Evolutionary conservation across 2,797 vertebrate genomes (phyloP).

Genomic region (Loriculus beryllinus): DNA sequence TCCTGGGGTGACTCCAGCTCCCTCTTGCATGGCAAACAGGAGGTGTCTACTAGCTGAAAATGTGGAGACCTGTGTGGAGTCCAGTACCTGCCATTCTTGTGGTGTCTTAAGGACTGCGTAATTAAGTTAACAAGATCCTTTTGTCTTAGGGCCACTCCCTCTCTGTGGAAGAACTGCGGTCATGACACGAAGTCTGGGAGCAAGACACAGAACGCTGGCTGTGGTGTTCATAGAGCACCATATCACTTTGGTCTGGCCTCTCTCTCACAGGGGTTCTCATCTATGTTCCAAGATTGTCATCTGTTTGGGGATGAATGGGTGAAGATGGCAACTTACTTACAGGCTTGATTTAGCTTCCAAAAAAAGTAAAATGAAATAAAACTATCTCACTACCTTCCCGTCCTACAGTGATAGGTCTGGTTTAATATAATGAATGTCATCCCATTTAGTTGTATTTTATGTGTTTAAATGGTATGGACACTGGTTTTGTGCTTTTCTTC

Average conservation of each 20-base stretch:
- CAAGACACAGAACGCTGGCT: neutral
- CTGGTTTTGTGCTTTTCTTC: neutral
- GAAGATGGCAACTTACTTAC: neutral
- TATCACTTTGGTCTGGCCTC: neutral
- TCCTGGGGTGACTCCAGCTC: neutral
- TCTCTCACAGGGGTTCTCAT: neutral
- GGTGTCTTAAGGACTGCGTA: neutral
- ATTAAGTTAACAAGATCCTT: neutral
- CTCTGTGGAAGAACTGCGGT: neutral
- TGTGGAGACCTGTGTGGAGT: neutral
- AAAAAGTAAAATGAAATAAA: neutral
- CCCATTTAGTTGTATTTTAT: neutral
- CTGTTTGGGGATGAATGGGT: neutral
- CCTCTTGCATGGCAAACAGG: neutral
- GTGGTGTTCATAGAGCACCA: accelerated
- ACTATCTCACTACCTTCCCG: neutral
- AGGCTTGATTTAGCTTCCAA: neutral
- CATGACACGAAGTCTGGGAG: accelerated
- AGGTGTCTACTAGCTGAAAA: neutral
- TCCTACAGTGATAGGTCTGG: neutral
- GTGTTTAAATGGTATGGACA: neutral
- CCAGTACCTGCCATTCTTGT: neutral
- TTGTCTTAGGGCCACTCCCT: neutral
- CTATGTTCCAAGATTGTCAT: neutral
- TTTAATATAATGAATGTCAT: neutral